Evolutionary conservation across 2,888 invertebrate species (phyloP), one percentile per base, ranked within the genome.

Genomic region (Lasioglossum morio): DNA sequence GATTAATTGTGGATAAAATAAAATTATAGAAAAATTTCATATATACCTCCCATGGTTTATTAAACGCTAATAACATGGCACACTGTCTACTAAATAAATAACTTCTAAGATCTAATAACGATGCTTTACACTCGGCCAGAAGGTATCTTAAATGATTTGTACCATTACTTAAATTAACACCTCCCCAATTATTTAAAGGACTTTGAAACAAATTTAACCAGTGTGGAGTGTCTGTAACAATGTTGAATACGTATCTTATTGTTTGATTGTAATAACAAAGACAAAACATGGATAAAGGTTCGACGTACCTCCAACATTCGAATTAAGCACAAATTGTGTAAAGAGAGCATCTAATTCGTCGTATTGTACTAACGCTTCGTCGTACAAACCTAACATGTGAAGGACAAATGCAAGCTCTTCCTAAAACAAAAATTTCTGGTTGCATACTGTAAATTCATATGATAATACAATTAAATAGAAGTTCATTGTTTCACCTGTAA

Each of bases 281-380:
- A 72, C 40, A 37, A 27, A 30, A 53, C 34, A 69, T 10, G 10
- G n/a, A 60, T 48, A 76, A 77, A 79, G 34, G 53, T 84, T 91
- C 90, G 7, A 12, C 75, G 75, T 92, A 96, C 97, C 96, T 86
- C 98, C 98, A 88, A 98, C 97, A 93, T 98, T 98, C n/a, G 98
- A 98, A 96, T 99, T 99, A 90, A 98, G 97, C 80, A 99, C 97
- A 96, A 99, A 99, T 96, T 99, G 99, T 2, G 99, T 98, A 95
- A 99, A 99, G 91, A 99, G 96, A 76, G 99, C 99, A 96, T 99
- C 99, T 93, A 99, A 96, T 95, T 99, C 99, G 95, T 99, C 99
- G 95, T 99, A 99, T 94, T 99, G 99, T 80, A 99, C 98, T 90
- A 99, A 96, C 23, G 99, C 98, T 96, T 99, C 99, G 90, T 99